These are phyloP conservation scores for Drosophila micromelanica DNA, from an alignment of 1,140 invertebrate species.

Conservation along the genomic window DNA sequence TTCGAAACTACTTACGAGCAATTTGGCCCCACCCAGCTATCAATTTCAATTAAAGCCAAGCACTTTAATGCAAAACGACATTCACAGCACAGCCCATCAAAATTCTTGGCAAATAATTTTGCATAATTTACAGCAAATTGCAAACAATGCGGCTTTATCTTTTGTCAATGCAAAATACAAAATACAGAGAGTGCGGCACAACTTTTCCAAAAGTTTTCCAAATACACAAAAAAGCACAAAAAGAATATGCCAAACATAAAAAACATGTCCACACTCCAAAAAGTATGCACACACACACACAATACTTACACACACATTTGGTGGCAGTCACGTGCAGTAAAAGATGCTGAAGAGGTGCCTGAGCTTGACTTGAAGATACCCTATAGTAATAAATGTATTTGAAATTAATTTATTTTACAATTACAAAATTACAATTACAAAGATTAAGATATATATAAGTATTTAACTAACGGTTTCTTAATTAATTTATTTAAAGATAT, in stretches of 20 bases:
- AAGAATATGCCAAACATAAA: conserved; percentile 43
- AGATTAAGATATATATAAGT: no score
- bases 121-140: conserved; percentile 60
- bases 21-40: conserved; percentile 49
- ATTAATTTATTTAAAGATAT: no score
- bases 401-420: no score
- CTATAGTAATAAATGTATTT: not conserved
- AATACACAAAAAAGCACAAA: conserved; percentile 53
- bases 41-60: conserved; percentile 62
- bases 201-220: conserved; percentile 60
- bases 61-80: conserved; percentile 13
- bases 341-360: not conserved
- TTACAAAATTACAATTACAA: no score
- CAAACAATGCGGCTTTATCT: conserved; percentile 62
- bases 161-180: conserved; percentile 34
- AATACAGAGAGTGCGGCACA: conserved; percentile 29
- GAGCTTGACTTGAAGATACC: conserved; percentile 4
- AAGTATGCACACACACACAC: conserved; percentile 19
- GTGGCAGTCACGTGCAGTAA: conserved; percentile 14
- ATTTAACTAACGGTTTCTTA: no score
- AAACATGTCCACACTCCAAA: conserved; percentile 20
- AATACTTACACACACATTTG: conserved; percentile 21
- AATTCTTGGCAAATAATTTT: conserved; percentile 55
- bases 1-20: conserved; percentile 66
- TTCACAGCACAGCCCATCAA: not conserved